Evolutionary conservation across 2,797 vertebrate species (phyloP).

Genomic region (Triplophysa bombifrons): DNA sequence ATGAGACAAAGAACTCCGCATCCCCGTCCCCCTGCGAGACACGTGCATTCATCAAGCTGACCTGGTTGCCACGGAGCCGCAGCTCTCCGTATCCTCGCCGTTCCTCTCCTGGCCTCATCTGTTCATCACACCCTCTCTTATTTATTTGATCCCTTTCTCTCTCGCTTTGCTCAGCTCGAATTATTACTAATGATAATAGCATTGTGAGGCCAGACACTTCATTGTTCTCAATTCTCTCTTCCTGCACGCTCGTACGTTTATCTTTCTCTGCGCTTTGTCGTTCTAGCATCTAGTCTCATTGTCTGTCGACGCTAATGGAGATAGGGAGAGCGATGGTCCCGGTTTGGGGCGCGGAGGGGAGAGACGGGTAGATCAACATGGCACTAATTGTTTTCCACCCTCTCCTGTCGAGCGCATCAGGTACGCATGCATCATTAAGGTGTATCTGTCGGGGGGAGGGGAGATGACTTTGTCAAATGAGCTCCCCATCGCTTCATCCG

Average conservation of each 20-base stretch:
- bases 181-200: conserved; percentile 58
- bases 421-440: conserved; percentile 68
- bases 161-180: conserved; percentile 23
- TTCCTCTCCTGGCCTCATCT: conserved; percentile 53
- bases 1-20: conserved; percentile 40
- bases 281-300: conserved; percentile 39
- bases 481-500: conserved; percentile 60
- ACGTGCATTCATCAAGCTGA: conserved; percentile 71
- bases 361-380: conserved; percentile 67
- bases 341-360: conserved; percentile 37
- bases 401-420: conserved; percentile 58
- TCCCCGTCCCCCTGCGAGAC: conserved; percentile 43
- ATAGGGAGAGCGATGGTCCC: conserved; percentile 34
- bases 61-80: conserved; percentile 64
- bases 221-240: conserved; percentile 34
- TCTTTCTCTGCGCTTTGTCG: conserved; percentile 62
- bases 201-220: conserved; percentile 41
- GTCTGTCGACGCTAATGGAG: conserved; percentile 50
- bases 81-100: conserved; percentile 6
- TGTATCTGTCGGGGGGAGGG: conserved; percentile 59
- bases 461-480: conserved; percentile 69
- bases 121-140: conserved; percentile 49
- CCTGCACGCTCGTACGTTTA: conserved; percentile 28
- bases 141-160: background rate
- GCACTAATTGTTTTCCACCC: conserved; percentile 75